Base-by-base conservation (phyloP, 2,797 vertebrate genomes). In the Poecilia velifera region DNA sequence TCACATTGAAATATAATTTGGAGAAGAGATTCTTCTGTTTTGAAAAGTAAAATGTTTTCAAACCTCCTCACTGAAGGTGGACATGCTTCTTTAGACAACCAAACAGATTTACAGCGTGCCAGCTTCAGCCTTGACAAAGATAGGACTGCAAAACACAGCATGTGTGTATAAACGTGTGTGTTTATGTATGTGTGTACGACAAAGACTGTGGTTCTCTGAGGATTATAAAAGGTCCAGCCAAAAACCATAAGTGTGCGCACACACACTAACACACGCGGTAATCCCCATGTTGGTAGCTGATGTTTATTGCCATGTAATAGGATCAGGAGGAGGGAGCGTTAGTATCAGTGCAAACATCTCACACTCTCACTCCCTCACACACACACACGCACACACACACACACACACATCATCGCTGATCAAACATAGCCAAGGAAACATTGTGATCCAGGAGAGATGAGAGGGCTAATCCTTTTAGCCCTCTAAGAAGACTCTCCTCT, bases 291-390 rank as follows among this genome's bases (percentile, higher is more conserved):
- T 89, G 88, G 91, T 95, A 91, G 92, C 88, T 93, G 92, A 84
- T 95, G 96, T 95, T 97, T 96, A 97, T 97, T 97, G 97, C 96
- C 96, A 90, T 97, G 95, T 97, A 97, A 97, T 97, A 96, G 97
- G 97, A 97, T 97, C 96, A 96, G 94, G 88, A 94, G 96, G 95
- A 97, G 94, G 96, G 95, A 92, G 92, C 90, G 88, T 96, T 95
- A 94, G 93, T 96, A 96, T 96, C 94, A 93, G 92, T 94, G 93
- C 96, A 96, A 96, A 96, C 96, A 96, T 94, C 92, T 89, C 89
- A 6, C 86, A 34, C 64, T 93, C 92, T 88, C 84, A n/a, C 87
- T 9, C 76, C 10, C 77, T 25, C 86, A 34, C 87, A 66, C 86
- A 39, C 86, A 6, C 75, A 13, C 78, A 9, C 86, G n/a, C n/a